Conservation (phyloP, 2,888 invertebrate species). For the Sycophila texana region DNA sequence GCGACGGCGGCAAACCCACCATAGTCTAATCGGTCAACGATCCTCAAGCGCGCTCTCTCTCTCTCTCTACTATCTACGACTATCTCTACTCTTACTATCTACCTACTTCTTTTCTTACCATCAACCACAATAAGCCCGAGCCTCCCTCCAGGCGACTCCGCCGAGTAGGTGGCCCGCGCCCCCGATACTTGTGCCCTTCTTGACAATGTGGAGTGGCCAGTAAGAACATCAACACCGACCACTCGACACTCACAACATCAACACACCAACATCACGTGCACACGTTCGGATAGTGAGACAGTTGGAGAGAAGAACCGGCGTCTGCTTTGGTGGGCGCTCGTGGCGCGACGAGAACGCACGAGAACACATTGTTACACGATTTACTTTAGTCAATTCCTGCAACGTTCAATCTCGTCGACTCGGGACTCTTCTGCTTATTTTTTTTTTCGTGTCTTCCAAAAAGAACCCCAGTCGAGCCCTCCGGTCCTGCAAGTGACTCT, state of each 20-base stretch:
- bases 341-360: conserved; percentile 33
- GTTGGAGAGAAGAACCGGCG: conserved; percentile 31
- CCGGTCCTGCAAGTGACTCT: conserved; percentile 19
- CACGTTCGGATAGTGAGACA: conserved; percentile 18
- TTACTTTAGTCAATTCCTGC: conserved; percentile 50
- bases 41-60: conserved; percentile 69
- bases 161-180: conserved; percentile 11
- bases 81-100: conserved; percentile 31
- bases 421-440: conserved; percentile 35
- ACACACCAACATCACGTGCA: not conserved
- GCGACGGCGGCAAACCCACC: conserved; percentile 75
- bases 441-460: conserved; percentile 21
- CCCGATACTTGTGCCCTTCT: not conserved
- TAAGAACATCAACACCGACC: not conserved
- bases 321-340: not conserved
- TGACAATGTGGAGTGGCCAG: not conserved
- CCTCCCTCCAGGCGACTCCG: not conserved
- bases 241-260: no score
- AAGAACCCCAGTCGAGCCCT: conserved; percentile 17
- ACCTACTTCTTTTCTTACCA: conserved; percentile 7
- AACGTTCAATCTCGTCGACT: conserved; percentile 50
- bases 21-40: conserved; percentile 73
- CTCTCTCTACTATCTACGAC: conserved; percentile 55
- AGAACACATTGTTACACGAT: conserved; percentile 7
- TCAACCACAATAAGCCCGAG: not conserved